Evolutionary conservation across 2,888 invertebrate genomes (phyloP), one percentile per base, ranked within the genome.

Genomic region (Willowsia nigromaculata): DNA sequence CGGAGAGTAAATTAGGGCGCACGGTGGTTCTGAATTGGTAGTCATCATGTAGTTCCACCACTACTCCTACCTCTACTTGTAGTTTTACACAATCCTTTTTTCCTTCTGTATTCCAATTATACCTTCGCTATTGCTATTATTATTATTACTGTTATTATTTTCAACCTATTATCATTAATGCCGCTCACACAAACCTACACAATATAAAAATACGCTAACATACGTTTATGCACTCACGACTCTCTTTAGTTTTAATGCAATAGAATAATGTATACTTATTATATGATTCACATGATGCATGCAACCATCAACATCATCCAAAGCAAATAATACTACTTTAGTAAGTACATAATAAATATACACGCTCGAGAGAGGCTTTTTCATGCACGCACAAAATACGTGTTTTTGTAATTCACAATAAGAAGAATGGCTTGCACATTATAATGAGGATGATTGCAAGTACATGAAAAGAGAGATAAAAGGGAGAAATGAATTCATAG

Each of bases 1-100:
- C 74, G 74, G 78, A 86, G 78, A 86, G 86, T 86, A 86, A 86
- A 86, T 86, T 86, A 80, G 86, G 86, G 86, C 86, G 86, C 86
- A 86, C 80, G 80, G 86, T 86, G 86, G 30, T 68, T 78, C 78
- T 56, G 56, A 86, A 76, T 65, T 76, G 56, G 40, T 85, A 71
- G 85, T 85, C 50, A 68, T 86, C 47, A 33, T 33, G 86, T 85
- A 68, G 83, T 83, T 50, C 59, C n/a, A 25, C 33, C 33, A 50
- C 33, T 27, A 37, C 30, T 25, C 5, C 11, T 40, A 43, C 37
- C 30, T 65, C 15, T 76, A 25, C 18, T 13, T 33, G 37, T 37
- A 33, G 30, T 62, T 84, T 84, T 84, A 37, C 53, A 74, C 74
- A 74, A 37, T 18, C 43, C 40, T 68, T 56, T 84, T 68, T 74